phyloP scores from a whole-genome alignment of 2,113 vertebrate genomes.

The Rhinolophus ferrumequinum region DNA sequence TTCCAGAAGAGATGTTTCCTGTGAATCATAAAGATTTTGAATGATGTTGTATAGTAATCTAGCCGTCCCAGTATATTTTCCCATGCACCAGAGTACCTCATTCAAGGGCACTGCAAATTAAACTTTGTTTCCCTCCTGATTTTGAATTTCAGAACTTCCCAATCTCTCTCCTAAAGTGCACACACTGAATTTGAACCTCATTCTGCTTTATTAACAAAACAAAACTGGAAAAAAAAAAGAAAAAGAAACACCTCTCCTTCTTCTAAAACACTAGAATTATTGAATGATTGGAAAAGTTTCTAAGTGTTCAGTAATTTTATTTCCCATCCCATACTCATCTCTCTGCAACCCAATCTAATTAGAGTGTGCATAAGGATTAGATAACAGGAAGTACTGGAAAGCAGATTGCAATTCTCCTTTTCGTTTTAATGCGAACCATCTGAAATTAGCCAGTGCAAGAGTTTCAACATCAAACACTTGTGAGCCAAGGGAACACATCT shows the following conservation, averaged over 20 bases:
- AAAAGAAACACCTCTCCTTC: background rate
- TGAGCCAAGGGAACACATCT: conserved; percentile 38
- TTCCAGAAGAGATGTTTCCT: conserved; percentile 61
- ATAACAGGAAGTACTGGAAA: conserved; percentile 62
- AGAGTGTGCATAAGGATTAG: conserved; percentile 30
- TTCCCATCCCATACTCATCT: conserved; percentile 26
- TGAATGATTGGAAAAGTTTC: conserved; percentile 49
- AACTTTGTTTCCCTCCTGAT: background rate
- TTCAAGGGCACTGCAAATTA: conserved; percentile 15
- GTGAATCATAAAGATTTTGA: conserved; percentile 40
- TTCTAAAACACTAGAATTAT: conserved; percentile 42
- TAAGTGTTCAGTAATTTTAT: conserved; percentile 47
- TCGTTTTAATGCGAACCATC: conserved; percentile 71
- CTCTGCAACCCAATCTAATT: conserved; percentile 56
- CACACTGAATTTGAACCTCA: background rate
- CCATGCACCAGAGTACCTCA: background rate
- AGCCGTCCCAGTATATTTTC: background rate
- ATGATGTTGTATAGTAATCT: conserved; percentile 29
- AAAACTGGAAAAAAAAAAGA: background rate
- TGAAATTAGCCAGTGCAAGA: conserved; percentile 46
- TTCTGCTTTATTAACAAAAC: background rate
- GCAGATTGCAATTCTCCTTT: conserved; percentile 27
- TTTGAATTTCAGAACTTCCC: background rate
- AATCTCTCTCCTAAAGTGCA: background rate
- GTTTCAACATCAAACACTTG: conserved; percentile 10